Evolutionary conservation across 2,888 invertebrate genomes (phyloP), one percentile per base, ranked within the genome.

Genomic region (Campaea margaritaria): DNA sequence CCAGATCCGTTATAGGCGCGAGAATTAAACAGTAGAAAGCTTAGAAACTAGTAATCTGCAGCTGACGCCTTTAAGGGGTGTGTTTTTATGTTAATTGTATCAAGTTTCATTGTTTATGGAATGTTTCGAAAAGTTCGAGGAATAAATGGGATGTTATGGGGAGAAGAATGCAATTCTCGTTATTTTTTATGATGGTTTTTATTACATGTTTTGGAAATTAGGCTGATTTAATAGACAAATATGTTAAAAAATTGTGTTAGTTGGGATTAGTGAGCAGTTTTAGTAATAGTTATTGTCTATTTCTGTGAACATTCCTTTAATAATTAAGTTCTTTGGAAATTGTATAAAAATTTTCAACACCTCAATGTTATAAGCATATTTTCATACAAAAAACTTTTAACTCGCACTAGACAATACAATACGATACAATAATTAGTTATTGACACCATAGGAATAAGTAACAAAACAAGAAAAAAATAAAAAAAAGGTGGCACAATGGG

Each of bases 51-150:
- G 47, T 63, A 51, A 59, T 63, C 56, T 53, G 43, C 68, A 68
- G 65, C 68, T 68, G 65, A 57, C 65, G 63, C 49, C 45, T 51
- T 21, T 16, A 21, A 15, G 58, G 59, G 53, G 58, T 47, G 31
- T 14, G 63, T 52, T 60, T 63, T 64, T 47, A 64, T 39, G 61
- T 52, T 56, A 58, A 58, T 45, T 50, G 48, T 55, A 15, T 46
- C 45, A 60, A 67, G 49, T 64, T 67, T 51, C 3, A 34, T 58
- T 64, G 62, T 62, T 61, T 62, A 67, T 56, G 62, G 47, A 34
- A 56, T 46, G 60, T 59, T 63, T 47, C 13, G 31, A 46, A 31
- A 15, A 27, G 57, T 65, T 58, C 3, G 27, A 8, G 7, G 27
- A 27, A 47, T 52, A 12, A 46, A 59, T 45, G 55, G 21, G 38